phyloP scores from a whole-genome alignment of 2,113 vertebrate genomes.

The Epinephelus moara region DNA sequence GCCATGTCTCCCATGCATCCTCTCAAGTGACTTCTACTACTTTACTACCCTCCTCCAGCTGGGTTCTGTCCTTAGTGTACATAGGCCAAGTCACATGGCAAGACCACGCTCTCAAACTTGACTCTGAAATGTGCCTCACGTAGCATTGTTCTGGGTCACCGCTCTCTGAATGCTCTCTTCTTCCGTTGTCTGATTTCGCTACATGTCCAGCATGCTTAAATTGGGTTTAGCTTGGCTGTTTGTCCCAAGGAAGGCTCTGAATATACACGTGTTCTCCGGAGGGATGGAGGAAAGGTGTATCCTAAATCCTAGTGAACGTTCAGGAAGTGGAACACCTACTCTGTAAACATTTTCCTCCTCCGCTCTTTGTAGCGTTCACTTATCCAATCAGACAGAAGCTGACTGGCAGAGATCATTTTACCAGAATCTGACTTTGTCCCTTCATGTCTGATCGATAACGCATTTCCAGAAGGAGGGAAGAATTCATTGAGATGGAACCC shows the following conservation, averaged over 20 bases:
- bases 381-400: slow-evolving; percentile 6
- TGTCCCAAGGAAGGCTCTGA: not conserved
- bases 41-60: not conserved
- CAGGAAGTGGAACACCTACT: not conserved
- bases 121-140: slow-evolving; percentile 75
- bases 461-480: slow-evolving; percentile 19
- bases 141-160: slow-evolving; percentile 31
- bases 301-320: not conserved
- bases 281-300: not conserved
- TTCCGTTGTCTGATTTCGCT: not conserved
- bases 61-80: not conserved
- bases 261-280: not conserved
- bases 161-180: slow-evolving; percentile 27
- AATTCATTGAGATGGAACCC: slow-evolving; percentile 6
- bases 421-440: not conserved
- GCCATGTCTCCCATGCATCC: slow-evolving; percentile 4
- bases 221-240: not conserved
- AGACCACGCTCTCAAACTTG: slow-evolving; percentile 12
- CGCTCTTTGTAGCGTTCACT: slow-evolving; percentile 2
- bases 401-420: not conserved
- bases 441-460: slow-evolving; percentile 14
- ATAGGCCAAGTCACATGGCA: slow-evolving; percentile 1
- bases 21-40: slow-evolving; percentile 10
- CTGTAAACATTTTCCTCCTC: slow-evolving; percentile 13
- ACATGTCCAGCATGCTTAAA: slow-evolving; percentile 7